Evolutionary conservation across 2,797 vertebrate species (phyloP), one percentile per base, ranked within the genome.

Genomic region (Acrossocheilus fasciatus): DNA sequence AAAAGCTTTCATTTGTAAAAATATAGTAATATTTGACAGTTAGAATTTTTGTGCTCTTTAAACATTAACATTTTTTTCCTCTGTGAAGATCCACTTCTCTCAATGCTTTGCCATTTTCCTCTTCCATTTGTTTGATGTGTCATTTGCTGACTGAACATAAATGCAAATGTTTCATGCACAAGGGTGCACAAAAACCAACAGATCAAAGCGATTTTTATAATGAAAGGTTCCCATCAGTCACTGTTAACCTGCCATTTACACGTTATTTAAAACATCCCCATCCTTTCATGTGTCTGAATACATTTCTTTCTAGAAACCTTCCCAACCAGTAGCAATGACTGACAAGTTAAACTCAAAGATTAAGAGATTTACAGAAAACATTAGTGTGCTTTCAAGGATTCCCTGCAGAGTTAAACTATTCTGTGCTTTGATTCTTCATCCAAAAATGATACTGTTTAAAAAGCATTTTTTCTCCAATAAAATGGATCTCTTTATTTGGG

Each of bases 81-180:
- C 10, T 34, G 45, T 83, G 11, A 45, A 36, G 15, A 76, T 20
- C 18, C 17, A 36, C 10, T 76, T 76, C 30, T 76, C n/a, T 39
- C 43, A 43, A 43, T 57, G 8, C 30, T 10, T 20, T 30, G 8
- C 23, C 23, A 9, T 76, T 45, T 75, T 66, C 4, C 23, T n/a
- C 20, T 39, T 59, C 3, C 18, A 7, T 59, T 57, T 54, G 30
- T 52, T 50, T n/a, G 52, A 73, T 45, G 41, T 2, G 20, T 47
- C 66, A 26, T 70, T 8, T 64, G 39, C 69, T 45, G 69, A 62
- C 52, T 62, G 70, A 74, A 83, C 70, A 64, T 41, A 36, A 50
- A 77, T 52, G 45, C n/a, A 77, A 39, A 59, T 59, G 9, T 68
- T 68, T 81, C 26, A 80, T 30, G 39, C n/a, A n/a, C 57, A 78